Base-by-base conservation (phyloP, 2,797 vertebrate genomes). In the Sorex maritimensis region DNA sequence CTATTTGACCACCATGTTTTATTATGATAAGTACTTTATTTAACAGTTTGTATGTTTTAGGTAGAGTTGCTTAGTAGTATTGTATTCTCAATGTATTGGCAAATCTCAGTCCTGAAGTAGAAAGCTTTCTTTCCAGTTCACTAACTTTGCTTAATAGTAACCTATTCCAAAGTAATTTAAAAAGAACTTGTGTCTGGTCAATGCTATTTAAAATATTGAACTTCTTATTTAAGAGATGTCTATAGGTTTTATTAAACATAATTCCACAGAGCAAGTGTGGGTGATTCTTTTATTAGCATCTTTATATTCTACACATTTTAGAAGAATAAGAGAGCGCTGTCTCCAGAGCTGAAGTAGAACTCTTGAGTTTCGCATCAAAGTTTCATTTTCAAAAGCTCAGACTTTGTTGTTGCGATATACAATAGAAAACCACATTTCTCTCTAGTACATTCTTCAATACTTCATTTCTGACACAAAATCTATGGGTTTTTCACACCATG, bases 131-230 rank as follows among this genome's bases (percentile, higher is more conserved):
- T 90, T 21, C 21, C 28, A 72, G 9, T 82, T 24, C 21, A 68
- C 5, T 73, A 24, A 63, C 12, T 65, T 81, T 74, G 6, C 8
- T 46, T 86, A 68, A 58, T 8, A 72, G 8, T n/a, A 61, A 69
- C 5, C 6, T 91, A 55, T 55, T n/a, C 30, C 72, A 92, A 88
- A 58, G n/a, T 58, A 44, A 34, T 2, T 73, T 81, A 72, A 73
- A 84, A 88, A 41, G 84, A 46, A 5, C 15, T 49, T 15, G 6
- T 90, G 26, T 58, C 61, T 81, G 24, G 38, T 58, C 65, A 75
- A 7, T 80, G 9, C 23, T 72, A 2, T 81, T 82, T 94, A 75
- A 92, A 65, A 79, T 26, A 69, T 44, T 38, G 12, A 86, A 41
- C 4, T 14, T 92, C 15, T 49, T 89, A 38, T 69, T 81, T 81